These are phyloP conservation scores for Frankliniella fusca DNA, from an alignment of 2,888 invertebrate species.

Conservation along the genomic window DNA sequence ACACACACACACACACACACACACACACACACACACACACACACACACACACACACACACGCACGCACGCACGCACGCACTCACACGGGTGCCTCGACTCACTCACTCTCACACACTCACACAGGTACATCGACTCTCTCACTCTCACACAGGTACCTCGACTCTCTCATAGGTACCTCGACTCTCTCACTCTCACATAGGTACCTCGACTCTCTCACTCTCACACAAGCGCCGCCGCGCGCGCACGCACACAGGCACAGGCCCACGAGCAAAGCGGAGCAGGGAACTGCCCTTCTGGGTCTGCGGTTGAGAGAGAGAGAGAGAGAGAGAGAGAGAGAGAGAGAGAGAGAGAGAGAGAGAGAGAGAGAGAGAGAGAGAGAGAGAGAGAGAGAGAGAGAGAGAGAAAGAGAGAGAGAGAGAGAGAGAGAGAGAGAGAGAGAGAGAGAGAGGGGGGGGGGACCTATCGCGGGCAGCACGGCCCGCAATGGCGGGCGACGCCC, in stretches of 20 bases:
- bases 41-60: neutral
- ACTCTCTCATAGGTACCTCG: neutral
- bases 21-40: neutral
- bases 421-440: conserved; percentile 1
- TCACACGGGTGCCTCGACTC: neutral
- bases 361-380: neutral
- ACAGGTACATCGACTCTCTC: too few species aligned
- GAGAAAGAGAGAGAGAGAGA: neutral
- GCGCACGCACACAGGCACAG: neutral
- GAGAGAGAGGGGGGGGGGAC: neutral
- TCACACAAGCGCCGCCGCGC: neutral
- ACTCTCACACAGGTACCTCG: too few species aligned
- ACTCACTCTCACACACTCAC: neutral
- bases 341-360: neutral
- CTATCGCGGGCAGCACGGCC: neutral
- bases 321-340: neutral
- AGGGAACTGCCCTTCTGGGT: neutral
- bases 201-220: too few species aligned
- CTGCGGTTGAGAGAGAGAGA: neutral
- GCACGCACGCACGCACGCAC: neutral
- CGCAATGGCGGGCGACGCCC: too few species aligned
- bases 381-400: neutral
- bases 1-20: neutral
- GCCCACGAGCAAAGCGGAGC: neutral
- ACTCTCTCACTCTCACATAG: too few species aligned